Conservation (phyloP, 2,888 invertebrate species). For the Bombylius major region DNA sequence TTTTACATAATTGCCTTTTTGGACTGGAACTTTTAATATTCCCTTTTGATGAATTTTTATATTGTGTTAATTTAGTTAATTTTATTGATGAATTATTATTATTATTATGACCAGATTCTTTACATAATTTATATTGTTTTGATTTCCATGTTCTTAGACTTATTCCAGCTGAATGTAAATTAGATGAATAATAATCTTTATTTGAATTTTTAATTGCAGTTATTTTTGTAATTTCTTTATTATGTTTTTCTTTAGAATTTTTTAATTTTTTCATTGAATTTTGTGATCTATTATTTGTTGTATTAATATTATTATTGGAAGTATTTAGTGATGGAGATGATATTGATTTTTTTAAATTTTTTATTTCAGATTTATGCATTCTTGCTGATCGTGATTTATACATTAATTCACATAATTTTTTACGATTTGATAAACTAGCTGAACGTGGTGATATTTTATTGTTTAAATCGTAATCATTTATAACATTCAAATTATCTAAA, state of each 20-base stretch:
- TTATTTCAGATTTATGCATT: background rate
- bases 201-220: conserved; percentile 4
- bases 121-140: conserved; percentile 11
- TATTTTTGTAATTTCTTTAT: background rate
- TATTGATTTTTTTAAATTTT: background rate
- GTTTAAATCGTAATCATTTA: background rate
- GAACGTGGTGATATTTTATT: conserved; percentile 1
- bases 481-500: conserved; percentile 3
- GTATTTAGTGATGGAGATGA: background rate
- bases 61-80: background rate
- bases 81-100: background rate
- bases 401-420: conserved; percentile 5
- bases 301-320: no score
- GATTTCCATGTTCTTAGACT: conserved; percentile 15
- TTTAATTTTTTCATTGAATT: no score
- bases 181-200: conserved; percentile 11
- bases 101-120: background rate
- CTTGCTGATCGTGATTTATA: conserved; percentile 11
- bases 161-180: conserved; percentile 14
- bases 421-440: background rate
- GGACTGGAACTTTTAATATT: background rate
- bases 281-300: no score
- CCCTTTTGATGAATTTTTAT: conserved; percentile 1
- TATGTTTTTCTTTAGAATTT: no score
- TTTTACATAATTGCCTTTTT: conserved; percentile 2